These are phyloP conservation scores for Drosophila mulleri DNA, from an alignment of 2,888 invertebrate species.

Conservation along the genomic window DNA sequence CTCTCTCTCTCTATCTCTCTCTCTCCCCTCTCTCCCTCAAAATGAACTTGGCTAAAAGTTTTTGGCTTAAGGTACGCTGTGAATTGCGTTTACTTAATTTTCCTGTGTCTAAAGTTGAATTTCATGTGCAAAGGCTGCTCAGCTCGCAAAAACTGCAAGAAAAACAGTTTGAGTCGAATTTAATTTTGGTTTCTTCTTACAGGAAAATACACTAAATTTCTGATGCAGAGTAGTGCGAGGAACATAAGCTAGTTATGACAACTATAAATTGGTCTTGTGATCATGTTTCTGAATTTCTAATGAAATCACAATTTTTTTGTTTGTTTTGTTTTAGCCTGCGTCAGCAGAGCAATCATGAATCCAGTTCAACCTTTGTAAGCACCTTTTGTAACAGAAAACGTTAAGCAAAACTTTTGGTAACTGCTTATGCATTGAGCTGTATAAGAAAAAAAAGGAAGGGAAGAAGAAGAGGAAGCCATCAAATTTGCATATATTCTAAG, in stretches of 20 bases:
- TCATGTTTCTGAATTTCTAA: neutral
- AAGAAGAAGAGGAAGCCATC: neutral
- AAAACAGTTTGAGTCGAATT: slow-evolving; percentile 15
- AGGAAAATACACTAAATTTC: neutral
- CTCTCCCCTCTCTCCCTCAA: neutral
- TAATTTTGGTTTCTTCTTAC: slow-evolving; percentile 9
- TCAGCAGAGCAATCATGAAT: neutral
- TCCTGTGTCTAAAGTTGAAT: slow-evolving; percentile 14
- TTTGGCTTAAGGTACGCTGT: slow-evolving; percentile 15
- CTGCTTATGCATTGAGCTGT: neutral
- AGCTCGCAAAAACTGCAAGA: neutral
- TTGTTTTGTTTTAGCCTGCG: too few species aligned
- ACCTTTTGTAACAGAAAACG: neutral
- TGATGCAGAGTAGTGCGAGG: neutral
- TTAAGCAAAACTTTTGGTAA: neutral
- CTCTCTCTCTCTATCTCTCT: neutral
- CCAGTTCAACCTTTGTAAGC: neutral
- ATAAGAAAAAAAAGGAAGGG: neutral
- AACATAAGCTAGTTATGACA: neutral
- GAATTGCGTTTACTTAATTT: slow-evolving; percentile 21
- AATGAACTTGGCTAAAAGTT: slow-evolving; percentile 36
- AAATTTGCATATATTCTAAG: slow-evolving; percentile 10
- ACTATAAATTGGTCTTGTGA: slow-evolving; percentile 1
- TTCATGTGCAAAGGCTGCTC: slow-evolving; percentile 18
- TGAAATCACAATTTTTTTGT: neutral